Conservation (phyloP, 2,888 invertebrate species). For the Epinotia bilunana region DNA sequence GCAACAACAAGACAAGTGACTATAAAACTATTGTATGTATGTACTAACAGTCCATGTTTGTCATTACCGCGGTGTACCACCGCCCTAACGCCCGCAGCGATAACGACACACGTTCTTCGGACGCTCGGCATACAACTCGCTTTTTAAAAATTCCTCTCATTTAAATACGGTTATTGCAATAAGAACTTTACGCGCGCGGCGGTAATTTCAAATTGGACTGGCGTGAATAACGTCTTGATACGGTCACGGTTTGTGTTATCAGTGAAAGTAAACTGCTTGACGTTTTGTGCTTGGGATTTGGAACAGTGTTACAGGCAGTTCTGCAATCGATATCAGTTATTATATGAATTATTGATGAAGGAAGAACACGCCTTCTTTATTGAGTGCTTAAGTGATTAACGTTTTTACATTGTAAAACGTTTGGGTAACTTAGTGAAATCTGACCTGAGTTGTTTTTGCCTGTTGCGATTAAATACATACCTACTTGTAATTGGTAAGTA, state of each 20-base stretch:
- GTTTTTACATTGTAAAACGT: constrained; percentile 11
- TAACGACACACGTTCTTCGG: constrained; percentile 69
- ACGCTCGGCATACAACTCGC: constrained; percentile 49
- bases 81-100: constrained; percentile 67
- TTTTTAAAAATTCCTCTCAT: constrained; percentile 37
- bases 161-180: constrained; percentile 19
- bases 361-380: constrained; percentile 60
- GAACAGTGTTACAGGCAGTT: constrained; percentile 28
- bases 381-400: constrained; percentile 4
- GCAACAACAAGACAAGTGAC: constrained; percentile 31
- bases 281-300: constrained; percentile 8
- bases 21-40: constrained; percentile 39
- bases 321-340: constrained; percentile 59
- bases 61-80: constrained; percentile 23
- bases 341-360: constrained; percentile 57
- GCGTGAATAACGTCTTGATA: constrained; percentile 22
- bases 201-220: constrained; percentile 1
- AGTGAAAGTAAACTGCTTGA: constrained; percentile 40
- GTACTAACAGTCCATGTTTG: constrained; percentile 28
- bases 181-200: constrained; percentile 16
- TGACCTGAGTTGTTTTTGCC: constrained; percentile 19
- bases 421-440: constrained; percentile 37
- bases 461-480: constrained; percentile 5
- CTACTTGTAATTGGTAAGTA: constrained; percentile 22
- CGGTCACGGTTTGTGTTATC: constrained; percentile 18